Percentiles rank a stretch among this genome's conserved stretches.
Conservation (phyloP, 2,797 vertebrate species). For the Pagetopsis macropterus region DNA sequence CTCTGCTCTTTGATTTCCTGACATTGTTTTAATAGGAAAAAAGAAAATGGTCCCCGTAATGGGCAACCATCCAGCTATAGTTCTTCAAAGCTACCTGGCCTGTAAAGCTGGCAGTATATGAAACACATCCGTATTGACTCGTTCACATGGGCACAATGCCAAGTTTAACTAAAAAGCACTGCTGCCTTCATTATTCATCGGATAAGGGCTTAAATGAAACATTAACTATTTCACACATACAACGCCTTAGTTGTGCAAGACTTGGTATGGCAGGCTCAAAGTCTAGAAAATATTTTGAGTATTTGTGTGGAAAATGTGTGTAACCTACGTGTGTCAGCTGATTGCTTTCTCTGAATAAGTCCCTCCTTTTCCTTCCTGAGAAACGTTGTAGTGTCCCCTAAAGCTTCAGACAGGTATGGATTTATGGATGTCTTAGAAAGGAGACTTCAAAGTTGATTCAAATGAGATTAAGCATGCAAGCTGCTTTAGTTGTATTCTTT, state of each 20-base stretch:
- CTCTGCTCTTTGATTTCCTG: constrained; percentile 31
- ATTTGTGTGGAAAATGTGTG: constrained; percentile 17
- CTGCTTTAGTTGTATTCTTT: neutral
- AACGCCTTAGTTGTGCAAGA: neutral
- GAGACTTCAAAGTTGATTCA: too few species aligned
- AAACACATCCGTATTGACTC: constrained; percentile 42
- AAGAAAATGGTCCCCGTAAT: constrained; percentile 27
- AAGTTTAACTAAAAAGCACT: neutral
- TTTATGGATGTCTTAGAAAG: too few species aligned
- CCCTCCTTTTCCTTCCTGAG: neutral
- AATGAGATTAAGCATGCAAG: neutral
- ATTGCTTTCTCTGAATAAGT: constrained; percentile 26
- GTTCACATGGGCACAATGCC: constrained; percentile 11
- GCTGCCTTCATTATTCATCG: neutral
- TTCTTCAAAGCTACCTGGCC: constrained; percentile 43
- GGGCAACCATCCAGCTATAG: constrained; percentile 40
- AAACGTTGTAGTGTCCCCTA: too few species aligned
- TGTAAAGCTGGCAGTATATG: neutral
- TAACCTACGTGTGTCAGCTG: constrained; percentile 27
- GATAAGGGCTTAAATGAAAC: constrained; percentile 6
- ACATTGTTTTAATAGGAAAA: constrained; percentile 41
- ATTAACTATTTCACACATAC: constrained; percentile 10
- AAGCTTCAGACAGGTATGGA: too few species aligned
- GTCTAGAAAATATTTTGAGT: neutral
- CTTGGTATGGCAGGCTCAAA: neutral